Evolutionary conservation across 2,113 vertebrate species (phyloP), one percentile per base, ranked within the genome.

Genomic region (Clarias gariepinus): DNA sequence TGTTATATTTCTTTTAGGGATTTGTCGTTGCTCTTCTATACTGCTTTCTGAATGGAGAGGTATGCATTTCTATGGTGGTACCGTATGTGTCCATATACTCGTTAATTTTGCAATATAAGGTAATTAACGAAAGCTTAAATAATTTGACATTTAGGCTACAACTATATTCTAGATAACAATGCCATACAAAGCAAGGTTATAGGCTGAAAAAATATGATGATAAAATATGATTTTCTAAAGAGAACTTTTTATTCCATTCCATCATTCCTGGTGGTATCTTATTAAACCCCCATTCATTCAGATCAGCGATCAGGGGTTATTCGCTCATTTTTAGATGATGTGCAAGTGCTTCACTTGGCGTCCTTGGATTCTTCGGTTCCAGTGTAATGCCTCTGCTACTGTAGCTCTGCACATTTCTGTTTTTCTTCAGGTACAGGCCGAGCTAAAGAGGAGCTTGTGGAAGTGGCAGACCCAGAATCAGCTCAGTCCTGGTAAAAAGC

Each of bases 1-100:
- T 68, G 7, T 83, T 79, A 90, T 30, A 25, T 91, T 95, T n/a
- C n/a, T n/a, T 96, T 30, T 89, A 99, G 98, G 98, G 98, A 47
- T 97, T 99, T 91, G 96, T 97, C 57, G 98, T 99, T 87, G 97
- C 98, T 1, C 83, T 99, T n/a, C 96, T 99, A 81, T 99, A 99
- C 93, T 99, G 98, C 90, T 99, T 99, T 94, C 96, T 99, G 92
- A 99, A 99, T 1, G 96, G 96, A 82, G 98, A 99, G 96, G 98
- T 99, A 91, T 93, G 96, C 93, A 19, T 53, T 68, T 55, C 21
- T 30, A 6, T 64, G 23, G 11, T 81, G 79, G 74, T 28, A 77
- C 33, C 21, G 60, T 61, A 21, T 71, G 33, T 71, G 33, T 71
- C 30, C 69, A 71, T 21, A 11, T 41, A 36, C 33, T 36, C 15